Evolutionary conservation across 2,888 invertebrate species (phyloP).

Genomic region (Globia sparganii): DNA sequence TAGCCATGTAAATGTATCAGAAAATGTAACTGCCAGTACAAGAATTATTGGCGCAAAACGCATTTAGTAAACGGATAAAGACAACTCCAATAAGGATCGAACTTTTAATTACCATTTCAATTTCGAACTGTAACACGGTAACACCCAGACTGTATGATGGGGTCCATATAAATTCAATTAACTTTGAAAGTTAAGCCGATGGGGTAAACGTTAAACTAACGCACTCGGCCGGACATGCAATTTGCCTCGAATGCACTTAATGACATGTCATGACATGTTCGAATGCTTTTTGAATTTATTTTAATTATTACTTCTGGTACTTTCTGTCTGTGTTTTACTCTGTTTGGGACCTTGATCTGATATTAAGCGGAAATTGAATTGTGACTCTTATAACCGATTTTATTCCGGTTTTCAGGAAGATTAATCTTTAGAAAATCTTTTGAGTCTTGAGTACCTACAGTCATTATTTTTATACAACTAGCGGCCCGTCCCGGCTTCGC

Average conservation of each 20-base stretch:
- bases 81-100: not conserved
- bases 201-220: conserved; percentile 44
- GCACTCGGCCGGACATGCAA: conserved; percentile 55
- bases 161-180: conserved; percentile 64
- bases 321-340: not conserved
- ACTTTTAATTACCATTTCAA: conserved; percentile 43
- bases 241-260: conserved; percentile 54
- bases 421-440: not conserved
- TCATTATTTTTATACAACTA: too few relatives aligned
- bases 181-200: conserved; percentile 58
- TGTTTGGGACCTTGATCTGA: not conserved
- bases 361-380: not conserved
- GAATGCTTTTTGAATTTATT: conserved; percentile 35
- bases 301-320: conserved; percentile 5
- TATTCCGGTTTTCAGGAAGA: not conserved
- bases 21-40: not conserved
- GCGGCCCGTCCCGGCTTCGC: too few relatives aligned
- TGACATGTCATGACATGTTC: conserved; percentile 29
- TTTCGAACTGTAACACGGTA: conserved; percentile 42
- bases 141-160: conserved; percentile 33
- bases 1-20: not conserved
- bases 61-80: not conserved
- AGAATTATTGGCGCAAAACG: not conserved
- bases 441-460: not conserved
- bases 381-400: not conserved